A percentile compares a stretch with the other conserved stretches of the same genome.
These are phyloP conservation scores for Phrixothrix hirtus DNA, from an alignment of 2,888 invertebrate genomes.

Conservation along the genomic window DNA sequence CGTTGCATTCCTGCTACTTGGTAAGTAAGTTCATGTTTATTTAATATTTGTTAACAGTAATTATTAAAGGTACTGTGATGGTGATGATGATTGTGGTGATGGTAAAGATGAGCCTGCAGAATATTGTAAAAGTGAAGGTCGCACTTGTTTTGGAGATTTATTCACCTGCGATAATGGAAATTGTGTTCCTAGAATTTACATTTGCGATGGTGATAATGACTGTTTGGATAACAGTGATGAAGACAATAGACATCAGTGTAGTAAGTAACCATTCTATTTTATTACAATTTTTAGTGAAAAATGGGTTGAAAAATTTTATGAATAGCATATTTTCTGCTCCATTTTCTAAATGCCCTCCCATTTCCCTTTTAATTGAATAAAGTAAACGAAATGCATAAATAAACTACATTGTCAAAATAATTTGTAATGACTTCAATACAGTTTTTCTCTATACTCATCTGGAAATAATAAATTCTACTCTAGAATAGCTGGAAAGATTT, in stretches of 20 bases:
- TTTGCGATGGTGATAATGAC: constrained; percentile 94
- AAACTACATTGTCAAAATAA: too few species aligned
- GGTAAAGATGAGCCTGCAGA: constrained; percentile 91
- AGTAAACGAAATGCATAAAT: too few species aligned
- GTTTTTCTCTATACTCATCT: too few species aligned
- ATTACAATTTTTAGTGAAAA: too few species aligned
- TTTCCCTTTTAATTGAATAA: too few species aligned
- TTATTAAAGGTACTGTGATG: constrained; percentile 90
- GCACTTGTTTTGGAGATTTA: constrained; percentile 93
- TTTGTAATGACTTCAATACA: too few species aligned
- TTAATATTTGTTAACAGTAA: too few species aligned
- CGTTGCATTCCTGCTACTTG: constrained; percentile 94
- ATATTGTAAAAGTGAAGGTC: constrained; percentile 89
- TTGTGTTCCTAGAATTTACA: constrained; percentile 92
- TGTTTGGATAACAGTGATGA: constrained; percentile 94
- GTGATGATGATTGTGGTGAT: constrained; percentile 91
- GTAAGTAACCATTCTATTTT: constrained; percentile 52
- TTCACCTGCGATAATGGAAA: constrained; percentile 97
- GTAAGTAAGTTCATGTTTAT: constrained; percentile 48
- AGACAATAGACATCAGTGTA: constrained; percentile 87
- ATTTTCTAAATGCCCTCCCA: not conserved
- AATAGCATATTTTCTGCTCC: not conserved
- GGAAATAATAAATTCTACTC: too few species aligned
- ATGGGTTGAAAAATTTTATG: not conserved
- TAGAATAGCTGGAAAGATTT: too few species aligned